Conservation (phyloP, 2,797 vertebrate genomes). For the Arctocebus calabarensis region DNA sequence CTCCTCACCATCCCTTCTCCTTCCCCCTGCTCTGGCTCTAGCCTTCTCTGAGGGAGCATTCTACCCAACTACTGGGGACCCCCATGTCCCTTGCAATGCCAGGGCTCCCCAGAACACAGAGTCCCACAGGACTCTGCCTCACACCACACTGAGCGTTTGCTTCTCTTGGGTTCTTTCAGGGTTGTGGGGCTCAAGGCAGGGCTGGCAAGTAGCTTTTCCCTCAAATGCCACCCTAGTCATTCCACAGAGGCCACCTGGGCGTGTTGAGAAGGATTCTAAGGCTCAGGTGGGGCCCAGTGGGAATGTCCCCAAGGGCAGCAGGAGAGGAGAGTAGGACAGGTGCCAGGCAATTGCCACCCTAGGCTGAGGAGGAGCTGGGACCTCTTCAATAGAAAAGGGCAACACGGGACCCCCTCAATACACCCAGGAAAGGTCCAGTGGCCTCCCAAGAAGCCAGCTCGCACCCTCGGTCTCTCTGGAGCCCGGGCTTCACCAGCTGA, state of each 20-base stretch:
- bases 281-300: accelerated
- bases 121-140: accelerated
- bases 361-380: not conserved
- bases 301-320: accelerated
- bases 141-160: accelerated
- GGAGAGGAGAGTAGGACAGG: accelerated
- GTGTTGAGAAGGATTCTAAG: not conserved
- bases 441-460: not conserved
- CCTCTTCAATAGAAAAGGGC: too few species aligned
- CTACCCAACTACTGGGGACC: accelerated
- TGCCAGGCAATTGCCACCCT: accelerated
- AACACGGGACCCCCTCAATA: accelerated
- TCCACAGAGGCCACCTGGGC: not conserved
- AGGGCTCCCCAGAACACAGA: accelerated
- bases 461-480: not conserved
- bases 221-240: accelerated
- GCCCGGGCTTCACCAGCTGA: not conserved
- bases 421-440: accelerated
- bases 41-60: not conserved
- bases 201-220: not conserved
- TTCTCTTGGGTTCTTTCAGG: not conserved
- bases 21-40: not conserved
- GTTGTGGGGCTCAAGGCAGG: not conserved
- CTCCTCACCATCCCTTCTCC: too few species aligned
- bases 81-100: accelerated